phyloP scores from a whole-genome alignment of 1,140 invertebrate genomes.

The Acromyrmex charruanus region DNA sequence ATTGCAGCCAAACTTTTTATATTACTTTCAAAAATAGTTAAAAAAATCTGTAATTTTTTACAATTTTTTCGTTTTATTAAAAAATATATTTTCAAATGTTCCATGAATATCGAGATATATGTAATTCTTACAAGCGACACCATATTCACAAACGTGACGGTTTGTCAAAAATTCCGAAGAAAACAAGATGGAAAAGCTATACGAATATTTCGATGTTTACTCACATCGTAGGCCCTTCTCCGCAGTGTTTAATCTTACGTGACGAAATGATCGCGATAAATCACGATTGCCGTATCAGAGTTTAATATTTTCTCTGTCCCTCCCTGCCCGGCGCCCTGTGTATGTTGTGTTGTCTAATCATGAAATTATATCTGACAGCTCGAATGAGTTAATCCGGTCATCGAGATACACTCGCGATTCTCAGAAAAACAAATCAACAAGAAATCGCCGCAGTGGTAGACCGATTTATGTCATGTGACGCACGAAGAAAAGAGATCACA shows the following conservation, averaged over 20 bases:
- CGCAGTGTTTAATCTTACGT: conserved; percentile 14
- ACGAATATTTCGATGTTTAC: conserved; percentile 48
- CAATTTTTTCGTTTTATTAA: too few species aligned
- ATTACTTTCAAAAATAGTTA: too few species aligned
- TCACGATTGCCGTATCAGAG: conserved; percentile 51
- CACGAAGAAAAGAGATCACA: not conserved
- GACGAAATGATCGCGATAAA: conserved; percentile 60
- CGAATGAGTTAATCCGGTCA: conserved; percentile 48
- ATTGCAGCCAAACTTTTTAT: too few species aligned
- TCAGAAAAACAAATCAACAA: conserved; percentile 64
- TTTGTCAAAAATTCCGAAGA: not conserved
- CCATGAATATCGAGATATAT: not conserved
- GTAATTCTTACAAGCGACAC: not conserved
- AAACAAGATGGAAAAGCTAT: conserved; percentile 22
- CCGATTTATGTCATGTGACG: conserved; percentile 60
- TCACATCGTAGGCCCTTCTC: conserved; percentile 15
- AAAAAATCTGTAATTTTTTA: too few species aligned
- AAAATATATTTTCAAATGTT: too few species aligned
- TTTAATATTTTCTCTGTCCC: conserved; percentile 19
- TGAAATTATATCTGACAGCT: conserved; percentile 60
- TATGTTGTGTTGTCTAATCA: not conserved
- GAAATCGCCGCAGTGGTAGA: conserved; percentile 36
- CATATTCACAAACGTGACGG: not conserved
- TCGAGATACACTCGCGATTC: conserved; percentile 55
- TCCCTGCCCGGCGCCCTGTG: not conserved